These are phyloP conservation scores for Marronus borbonicus DNA, from an alignment of 2,888 invertebrate species.

Conservation along the genomic window DNA sequence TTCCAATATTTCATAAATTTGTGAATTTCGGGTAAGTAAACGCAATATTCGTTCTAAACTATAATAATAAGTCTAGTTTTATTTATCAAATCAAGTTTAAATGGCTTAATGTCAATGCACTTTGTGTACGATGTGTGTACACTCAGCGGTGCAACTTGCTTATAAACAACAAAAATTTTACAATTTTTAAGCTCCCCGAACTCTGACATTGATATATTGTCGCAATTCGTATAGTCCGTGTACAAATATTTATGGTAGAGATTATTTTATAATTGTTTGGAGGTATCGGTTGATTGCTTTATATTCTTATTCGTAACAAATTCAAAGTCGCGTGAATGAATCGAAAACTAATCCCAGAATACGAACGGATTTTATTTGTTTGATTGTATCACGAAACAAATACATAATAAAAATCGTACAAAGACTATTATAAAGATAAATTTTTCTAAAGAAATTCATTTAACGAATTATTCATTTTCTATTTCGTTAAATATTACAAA, in stretches of 20 bases:
- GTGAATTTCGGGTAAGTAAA: slow-evolving; percentile 45
- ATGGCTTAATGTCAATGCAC: slow-evolving; percentile 51
- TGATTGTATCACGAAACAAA: too few species aligned
- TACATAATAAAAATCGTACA: too few species aligned
- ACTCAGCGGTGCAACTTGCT: slow-evolving; percentile 35
- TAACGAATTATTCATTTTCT: too few species aligned
- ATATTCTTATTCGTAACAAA: slow-evolving; percentile 15
- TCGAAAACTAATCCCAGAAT: background rate
- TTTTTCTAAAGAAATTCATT: too few species aligned
- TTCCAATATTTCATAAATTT: slow-evolving; percentile 29
- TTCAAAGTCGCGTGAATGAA: background rate
- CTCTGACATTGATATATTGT: slow-evolving; percentile 16
- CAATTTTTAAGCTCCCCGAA: slow-evolving; percentile 31
- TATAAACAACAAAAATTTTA: slow-evolving; percentile 42
- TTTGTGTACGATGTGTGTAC: slow-evolving; percentile 41
- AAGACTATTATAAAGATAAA: too few species aligned
- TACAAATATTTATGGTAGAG: background rate
- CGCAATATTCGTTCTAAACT: slow-evolving; percentile 11
- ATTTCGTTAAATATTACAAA: too few species aligned
- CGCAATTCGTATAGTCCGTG: background rate
- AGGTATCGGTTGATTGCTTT: background rate
- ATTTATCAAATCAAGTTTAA: slow-evolving; percentile 49
- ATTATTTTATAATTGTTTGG: background rate
- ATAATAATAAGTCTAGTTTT: slow-evolving; percentile 33
- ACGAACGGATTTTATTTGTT: background rate